Conservation (phyloP, 2,113 vertebrate species). For the Gasterosteus nipponicus region DNA sequence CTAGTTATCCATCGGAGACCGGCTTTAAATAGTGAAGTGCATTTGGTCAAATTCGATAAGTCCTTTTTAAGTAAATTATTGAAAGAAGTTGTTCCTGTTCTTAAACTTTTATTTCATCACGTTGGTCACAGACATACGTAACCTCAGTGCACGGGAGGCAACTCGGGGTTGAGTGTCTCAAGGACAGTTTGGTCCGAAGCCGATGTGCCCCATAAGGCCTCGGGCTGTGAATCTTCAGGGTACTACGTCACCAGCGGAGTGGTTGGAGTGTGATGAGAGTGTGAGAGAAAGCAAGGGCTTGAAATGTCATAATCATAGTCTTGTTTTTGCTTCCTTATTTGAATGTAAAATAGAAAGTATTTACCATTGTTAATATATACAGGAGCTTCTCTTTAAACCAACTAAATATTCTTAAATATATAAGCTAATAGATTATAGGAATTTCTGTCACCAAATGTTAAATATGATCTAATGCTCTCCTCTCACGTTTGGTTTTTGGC, state of each 20-base stretch:
- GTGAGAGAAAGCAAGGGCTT: neutral
- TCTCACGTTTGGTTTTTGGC: neutral
- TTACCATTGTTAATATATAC: neutral
- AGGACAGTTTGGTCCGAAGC: neutral
- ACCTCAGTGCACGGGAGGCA: neutral
- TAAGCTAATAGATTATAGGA: neutral
- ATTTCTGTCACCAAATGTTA: neutral
- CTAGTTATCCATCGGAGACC: neutral
- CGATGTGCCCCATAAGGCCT: neutral
- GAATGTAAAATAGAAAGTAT: neutral
- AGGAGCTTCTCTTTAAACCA: neutral
- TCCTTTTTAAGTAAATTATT: neutral
- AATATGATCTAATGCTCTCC: neutral
- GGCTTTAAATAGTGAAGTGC: neutral
- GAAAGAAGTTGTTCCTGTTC: neutral
- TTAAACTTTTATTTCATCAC: neutral
- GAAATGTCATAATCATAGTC: neutral
- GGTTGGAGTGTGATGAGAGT: neutral
- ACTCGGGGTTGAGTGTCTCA: neutral
- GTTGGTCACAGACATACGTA: neutral
- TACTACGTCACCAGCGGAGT: neutral
- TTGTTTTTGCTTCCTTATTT: neutral
- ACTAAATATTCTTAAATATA: neutral
- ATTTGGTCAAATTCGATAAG: neutral
- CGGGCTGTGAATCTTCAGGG: neutral